Conservation (phyloP, 2,797 vertebrate genomes). For the Spinus olivaceus region DNA sequence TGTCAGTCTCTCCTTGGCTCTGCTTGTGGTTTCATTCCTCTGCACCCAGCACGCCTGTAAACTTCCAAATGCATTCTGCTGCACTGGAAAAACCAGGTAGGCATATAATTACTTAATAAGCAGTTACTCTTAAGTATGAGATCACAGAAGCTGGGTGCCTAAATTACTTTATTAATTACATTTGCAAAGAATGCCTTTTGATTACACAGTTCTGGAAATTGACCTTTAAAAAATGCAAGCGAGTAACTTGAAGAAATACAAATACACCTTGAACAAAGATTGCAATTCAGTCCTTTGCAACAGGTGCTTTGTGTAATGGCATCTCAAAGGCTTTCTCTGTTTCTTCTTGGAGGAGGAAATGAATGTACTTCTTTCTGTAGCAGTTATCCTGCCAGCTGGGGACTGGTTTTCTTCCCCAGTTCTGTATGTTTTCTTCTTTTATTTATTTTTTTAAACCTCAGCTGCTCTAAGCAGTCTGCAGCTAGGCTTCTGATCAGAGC, state of each 20-base stretch:
- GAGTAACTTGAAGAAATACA: background rate
- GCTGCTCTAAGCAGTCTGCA: background rate
- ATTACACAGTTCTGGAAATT: background rate
- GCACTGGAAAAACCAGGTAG: slow-evolving; percentile 34
- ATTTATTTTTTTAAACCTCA: background rate
- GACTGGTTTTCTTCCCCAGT: background rate
- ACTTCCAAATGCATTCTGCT: background rate
- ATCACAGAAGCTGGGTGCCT: background rate
- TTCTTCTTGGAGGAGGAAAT: background rate
- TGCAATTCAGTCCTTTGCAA: background rate
- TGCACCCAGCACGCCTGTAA: background rate
- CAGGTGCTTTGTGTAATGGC: background rate
- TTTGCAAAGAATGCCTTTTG: background rate
- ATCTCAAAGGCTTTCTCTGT: background rate
- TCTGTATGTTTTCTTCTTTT: background rate
- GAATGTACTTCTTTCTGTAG: background rate
- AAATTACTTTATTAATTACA: background rate
- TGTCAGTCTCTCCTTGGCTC: background rate
- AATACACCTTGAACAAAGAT: background rate
- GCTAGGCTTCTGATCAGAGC: background rate
- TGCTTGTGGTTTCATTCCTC: slow-evolving; percentile 10
- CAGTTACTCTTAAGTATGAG: background rate
- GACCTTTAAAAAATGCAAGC: background rate
- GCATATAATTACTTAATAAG: slow-evolving; percentile 11
- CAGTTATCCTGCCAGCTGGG: background rate